Evolutionary conservation across 2,113 vertebrate genomes (phyloP).

Genomic region (Sinocyclocheilus maitianheensis): DNA sequence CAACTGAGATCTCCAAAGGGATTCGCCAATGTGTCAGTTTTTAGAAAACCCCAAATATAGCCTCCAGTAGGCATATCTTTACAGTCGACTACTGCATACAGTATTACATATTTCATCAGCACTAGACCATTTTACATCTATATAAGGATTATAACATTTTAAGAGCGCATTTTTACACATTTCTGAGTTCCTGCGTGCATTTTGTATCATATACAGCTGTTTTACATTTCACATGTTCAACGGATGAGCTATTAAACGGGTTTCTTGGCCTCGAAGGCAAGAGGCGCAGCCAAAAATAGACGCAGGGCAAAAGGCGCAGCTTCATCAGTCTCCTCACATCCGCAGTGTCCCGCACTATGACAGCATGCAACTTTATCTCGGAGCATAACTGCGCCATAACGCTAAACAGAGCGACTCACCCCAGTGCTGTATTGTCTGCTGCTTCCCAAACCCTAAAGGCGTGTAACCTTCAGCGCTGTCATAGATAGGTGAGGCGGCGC

Average conservation of each 20-base stretch:
- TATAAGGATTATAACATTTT: neutral
- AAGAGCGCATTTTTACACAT: neutral
- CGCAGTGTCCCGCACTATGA: constrained; percentile 10
- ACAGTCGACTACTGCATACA: neutral
- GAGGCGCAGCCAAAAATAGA: constrained; percentile 13
- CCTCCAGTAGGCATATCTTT: neutral
- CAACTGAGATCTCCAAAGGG: neutral
- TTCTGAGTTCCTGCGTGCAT: neutral
- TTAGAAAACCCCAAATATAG: neutral
- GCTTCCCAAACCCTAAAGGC: neutral
- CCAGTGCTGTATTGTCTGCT: neutral
- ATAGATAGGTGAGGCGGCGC: neutral
- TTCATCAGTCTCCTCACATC: neutral
- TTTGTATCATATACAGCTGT: neutral
- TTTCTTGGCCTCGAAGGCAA: neutral
- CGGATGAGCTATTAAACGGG: neutral
- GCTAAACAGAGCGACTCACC: neutral
- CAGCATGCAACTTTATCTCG: neutral
- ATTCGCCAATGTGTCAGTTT: neutral
- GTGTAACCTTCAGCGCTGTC: constrained; percentile 9
- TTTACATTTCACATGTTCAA: neutral
- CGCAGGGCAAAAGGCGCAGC: neutral
- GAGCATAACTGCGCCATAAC: neutral
- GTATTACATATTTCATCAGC: neutral
- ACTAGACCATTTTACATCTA: neutral